These are phyloP conservation scores for Heterodera carotae DNA, from an alignment of 1,140 invertebrate species.

Conservation along the genomic window DNA sequence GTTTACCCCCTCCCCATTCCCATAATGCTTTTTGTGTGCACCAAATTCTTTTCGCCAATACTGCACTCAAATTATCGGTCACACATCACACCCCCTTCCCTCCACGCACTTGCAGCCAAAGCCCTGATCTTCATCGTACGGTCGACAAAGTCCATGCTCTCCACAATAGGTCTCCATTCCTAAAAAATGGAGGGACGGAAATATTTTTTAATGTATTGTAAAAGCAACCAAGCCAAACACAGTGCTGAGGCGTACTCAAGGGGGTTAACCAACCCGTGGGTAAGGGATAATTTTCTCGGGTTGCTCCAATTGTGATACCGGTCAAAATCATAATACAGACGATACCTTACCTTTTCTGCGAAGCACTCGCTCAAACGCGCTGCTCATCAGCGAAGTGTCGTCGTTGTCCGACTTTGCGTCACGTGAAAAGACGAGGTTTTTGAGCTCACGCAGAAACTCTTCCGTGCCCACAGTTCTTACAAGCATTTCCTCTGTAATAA, in stretches of 20 bases:
- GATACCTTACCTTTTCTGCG: background rate
- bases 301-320: too few relatives aligned
- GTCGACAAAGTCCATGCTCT: constrained; percentile 14
- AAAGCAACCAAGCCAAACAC: too few relatives aligned
- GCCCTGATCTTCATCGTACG: constrained; percentile 4
- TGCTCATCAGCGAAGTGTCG: background rate
- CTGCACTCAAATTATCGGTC: too few relatives aligned
- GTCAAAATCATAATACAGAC: background rate
- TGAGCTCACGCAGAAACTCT: constrained; percentile 13
- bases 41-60: too few relatives aligned
- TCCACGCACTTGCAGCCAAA: constrained; percentile 19
- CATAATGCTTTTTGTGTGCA: too few relatives aligned
- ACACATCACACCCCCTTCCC: too few relatives aligned
- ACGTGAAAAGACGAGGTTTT: background rate
- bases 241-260: too few relatives aligned
- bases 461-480: background rate
- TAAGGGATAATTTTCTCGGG: too few relatives aligned
- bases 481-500: background rate
- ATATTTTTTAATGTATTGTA: too few relatives aligned
- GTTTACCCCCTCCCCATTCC: too few relatives aligned
- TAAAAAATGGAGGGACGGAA: background rate
- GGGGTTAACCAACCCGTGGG: too few relatives aligned
- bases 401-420: background rate
- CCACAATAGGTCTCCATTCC: constrained; percentile 33
- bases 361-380: constrained; percentile 9